Evolutionary conservation across 2,888 invertebrate species (phyloP).

Genomic region (Sialis lutaria): DNA sequence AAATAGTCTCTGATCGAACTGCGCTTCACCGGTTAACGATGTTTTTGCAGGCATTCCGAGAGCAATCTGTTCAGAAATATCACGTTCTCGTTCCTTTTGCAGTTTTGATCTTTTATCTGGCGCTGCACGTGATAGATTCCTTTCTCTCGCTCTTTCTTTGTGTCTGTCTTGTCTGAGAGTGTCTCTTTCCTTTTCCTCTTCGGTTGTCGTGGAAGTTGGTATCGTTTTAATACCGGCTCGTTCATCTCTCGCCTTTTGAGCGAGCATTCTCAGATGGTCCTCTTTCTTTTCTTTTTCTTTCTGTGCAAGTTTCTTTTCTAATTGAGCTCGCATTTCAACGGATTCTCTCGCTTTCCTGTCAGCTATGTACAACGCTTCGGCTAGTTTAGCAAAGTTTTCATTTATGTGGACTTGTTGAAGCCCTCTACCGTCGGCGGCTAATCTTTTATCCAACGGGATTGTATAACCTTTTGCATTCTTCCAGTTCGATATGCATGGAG

Average conservation of each 20-base stretch:
- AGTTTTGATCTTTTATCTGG: constrained; percentile 84
- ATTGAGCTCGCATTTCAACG: constrained; percentile 88
- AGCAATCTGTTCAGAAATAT: constrained; percentile 97
- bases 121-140: constrained; percentile 84
- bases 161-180: constrained; percentile 75
- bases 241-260: constrained; percentile 90
- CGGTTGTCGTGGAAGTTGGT: constrained; percentile 33
- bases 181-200: constrained; percentile 68
- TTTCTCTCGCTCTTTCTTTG: constrained; percentile 79
- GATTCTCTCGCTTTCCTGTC: constrained; percentile 92
- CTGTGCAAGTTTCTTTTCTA: constrained; percentile 92
- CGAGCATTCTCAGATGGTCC: constrained; percentile 79
- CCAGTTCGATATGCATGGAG: constrained; percentile 99
- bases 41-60: constrained; percentile 82
- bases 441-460: constrained; percentile 90
- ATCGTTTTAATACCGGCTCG: constrained; percentile 60
- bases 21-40: constrained; percentile 50
- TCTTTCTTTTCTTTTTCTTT: constrained; percentile 98
- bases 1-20: constrained; percentile 92
- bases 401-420: constrained; percentile 95
- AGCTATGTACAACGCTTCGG: constrained; percentile 95
- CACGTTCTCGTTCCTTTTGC: constrained; percentile 81
- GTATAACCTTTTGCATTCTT: constrained; percentile 98
- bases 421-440: constrained; percentile 96
- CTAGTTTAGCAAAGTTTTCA: constrained; percentile 96